phyloP scores from a whole-genome alignment of 2,888 invertebrate species.

The Melieria omissa region DNA sequence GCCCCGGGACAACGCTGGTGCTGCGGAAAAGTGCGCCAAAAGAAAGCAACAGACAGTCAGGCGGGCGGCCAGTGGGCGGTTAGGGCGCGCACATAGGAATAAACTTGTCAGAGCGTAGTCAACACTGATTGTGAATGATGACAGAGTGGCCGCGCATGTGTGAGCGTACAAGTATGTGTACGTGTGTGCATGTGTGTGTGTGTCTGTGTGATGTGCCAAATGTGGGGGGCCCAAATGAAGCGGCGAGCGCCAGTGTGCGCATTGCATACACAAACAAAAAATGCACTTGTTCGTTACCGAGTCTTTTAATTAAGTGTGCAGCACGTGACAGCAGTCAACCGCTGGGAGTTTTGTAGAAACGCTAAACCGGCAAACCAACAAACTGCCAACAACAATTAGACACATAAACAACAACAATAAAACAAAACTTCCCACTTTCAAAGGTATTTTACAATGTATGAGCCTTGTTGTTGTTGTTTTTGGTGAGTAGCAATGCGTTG shows the following conservation, averaged over 20 bases:
- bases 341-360: no score
- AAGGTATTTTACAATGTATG: no score
- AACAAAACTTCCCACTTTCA: no score
- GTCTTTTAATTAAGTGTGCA: conserved; percentile 30
- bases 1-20: conserved; percentile 14
- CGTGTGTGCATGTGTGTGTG: background rate
- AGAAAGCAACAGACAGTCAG: no score
- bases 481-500: no score
- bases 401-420: no score
- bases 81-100: conserved; percentile 13
- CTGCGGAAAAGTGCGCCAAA: background rate
- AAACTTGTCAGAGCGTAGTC: conserved; percentile 26
- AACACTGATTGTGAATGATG: conserved; percentile 41
- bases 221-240: background rate
- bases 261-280: no score
- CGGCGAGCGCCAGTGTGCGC: background rate
- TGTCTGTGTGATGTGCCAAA: background rate
- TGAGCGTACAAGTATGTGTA: no score
- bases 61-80: no score
- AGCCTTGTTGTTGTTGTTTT: no score
- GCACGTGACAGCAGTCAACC: conserved; percentile 7
- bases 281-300: background rate
- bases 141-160: background rate
- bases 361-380: no score
- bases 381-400: no score